These are phyloP conservation scores for Campylomormyrus numenius DNA, from an alignment of 2,113 vertebrate species.

Conservation along the genomic window DNA sequence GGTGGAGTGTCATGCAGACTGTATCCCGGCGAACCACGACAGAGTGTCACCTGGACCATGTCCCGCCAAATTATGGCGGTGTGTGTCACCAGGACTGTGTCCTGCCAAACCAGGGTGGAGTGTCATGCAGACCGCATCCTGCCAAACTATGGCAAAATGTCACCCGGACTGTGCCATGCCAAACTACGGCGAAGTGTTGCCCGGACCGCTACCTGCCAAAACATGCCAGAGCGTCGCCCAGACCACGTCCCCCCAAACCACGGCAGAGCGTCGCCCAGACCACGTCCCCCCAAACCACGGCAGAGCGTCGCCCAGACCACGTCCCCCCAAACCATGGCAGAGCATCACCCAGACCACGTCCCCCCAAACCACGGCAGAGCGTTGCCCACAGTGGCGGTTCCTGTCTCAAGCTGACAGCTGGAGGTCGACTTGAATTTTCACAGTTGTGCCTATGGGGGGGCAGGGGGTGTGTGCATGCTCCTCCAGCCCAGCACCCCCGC, in stretches of 20 bases:
- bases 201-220: rapidly evolving
- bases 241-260: neutral
- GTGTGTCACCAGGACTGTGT: too few species aligned
- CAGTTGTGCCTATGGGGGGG: neutral
- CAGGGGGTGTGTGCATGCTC: neutral
- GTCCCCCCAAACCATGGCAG: neutral
- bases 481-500: neutral
- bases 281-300: neutral
- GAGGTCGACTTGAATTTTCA: neutral
- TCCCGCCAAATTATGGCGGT: too few species aligned
- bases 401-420: neutral
- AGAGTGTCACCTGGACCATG: too few species aligned
- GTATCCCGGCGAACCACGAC: too few species aligned
- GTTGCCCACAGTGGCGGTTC: neutral
- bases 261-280: too few species aligned
- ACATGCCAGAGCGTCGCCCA: too few species aligned
- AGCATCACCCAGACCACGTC: neutral
- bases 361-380: neutral
- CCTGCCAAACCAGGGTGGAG: too few species aligned
- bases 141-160: too few species aligned
- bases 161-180: too few species aligned
- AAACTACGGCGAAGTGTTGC: rapidly evolving
- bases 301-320: neutral
- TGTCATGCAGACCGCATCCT: too few species aligned
- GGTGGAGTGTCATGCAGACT: too few species aligned